Base-by-base conservation (phyloP, 2,797 vertebrate species). In the Morus bassanus region DNA sequence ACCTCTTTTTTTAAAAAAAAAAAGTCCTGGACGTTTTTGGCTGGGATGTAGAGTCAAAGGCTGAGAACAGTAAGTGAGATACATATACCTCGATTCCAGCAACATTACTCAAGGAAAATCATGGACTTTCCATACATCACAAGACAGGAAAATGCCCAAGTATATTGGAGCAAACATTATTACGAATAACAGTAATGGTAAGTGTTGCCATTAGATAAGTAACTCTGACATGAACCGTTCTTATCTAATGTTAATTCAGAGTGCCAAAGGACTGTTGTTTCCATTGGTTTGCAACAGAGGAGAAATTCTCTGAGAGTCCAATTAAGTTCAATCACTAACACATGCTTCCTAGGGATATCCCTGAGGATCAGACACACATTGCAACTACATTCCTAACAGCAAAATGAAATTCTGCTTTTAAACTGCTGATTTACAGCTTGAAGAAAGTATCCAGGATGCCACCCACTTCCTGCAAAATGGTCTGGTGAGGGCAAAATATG, bases 361-460 rank as follows among this genome's bases (percentile, higher is more conserved):
- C 84, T 27, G 50, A 84, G 79, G 63, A 92, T 89, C 88, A 95
- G 60, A 64, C 57, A 80, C 57, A 73, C 53, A 57, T 18, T 85
- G 45, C 86, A 91, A 39, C 63, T n/a, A 54, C 45, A 79, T 92
- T 93, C 79, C 74, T 72, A 85, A 86, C 6, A 83, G 60, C 28
- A 85, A 93, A 91, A 92, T 48, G 2, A 65, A 95, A 89, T 88
- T 93, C 64, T 85, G 61, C 68, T 77, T 72, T 87, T 78, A 92
- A 93, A 70, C 48, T 82, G 41, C 23, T 65, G 50, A 88, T 81
- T 95, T 84, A 91, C 28, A 92, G 57, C 48, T 83, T 84, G 81
- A 96, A 92, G 88, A 85, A 95, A 60, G 18, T 43, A 85, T 16
- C 35, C 86, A 80, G 46, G 56, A 84, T 86, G 63, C 51, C 45